phyloP scores from a whole-genome alignment of 2,797 vertebrate genomes.

The Muscicapa comitata region DNA sequence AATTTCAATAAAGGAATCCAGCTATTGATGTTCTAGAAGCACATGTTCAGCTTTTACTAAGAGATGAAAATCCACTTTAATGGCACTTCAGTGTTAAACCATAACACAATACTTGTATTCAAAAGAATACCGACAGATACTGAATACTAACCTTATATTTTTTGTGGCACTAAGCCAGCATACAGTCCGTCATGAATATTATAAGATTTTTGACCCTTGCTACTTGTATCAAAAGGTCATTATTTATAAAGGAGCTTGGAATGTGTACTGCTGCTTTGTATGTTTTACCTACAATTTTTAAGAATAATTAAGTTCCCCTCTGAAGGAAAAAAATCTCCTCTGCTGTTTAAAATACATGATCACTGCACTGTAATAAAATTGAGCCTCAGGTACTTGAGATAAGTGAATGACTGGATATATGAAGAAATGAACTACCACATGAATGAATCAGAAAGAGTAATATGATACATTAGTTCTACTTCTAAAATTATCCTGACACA shows the following conservation, averaged over 20 bases:
- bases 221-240: neutral
- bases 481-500: neutral
- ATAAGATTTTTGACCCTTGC: neutral
- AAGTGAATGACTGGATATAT: constrained; percentile 30
- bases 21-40: neutral
- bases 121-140: neutral
- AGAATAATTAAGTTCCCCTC: neutral
- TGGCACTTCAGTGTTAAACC: neutral
- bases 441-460: constrained; percentile 39
- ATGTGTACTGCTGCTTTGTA: neutral
- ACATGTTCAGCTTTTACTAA: neutral
- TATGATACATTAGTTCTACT: neutral
- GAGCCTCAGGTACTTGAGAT: constrained; percentile 27
- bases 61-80: neutral
- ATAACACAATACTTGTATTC: neutral
- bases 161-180: neutral
- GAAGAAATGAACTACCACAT: constrained; percentile 28
- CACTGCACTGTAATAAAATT: neutral
- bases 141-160: neutral
- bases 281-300: neutral
- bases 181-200: neutral
- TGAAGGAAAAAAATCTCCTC: neutral
- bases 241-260: neutral
- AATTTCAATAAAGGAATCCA: neutral
- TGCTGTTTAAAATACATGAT: constrained; percentile 21